These are phyloP conservation scores for Tetranychus piercei DNA, from an alignment of 2,888 invertebrate species.

Conservation along the genomic window DNA sequence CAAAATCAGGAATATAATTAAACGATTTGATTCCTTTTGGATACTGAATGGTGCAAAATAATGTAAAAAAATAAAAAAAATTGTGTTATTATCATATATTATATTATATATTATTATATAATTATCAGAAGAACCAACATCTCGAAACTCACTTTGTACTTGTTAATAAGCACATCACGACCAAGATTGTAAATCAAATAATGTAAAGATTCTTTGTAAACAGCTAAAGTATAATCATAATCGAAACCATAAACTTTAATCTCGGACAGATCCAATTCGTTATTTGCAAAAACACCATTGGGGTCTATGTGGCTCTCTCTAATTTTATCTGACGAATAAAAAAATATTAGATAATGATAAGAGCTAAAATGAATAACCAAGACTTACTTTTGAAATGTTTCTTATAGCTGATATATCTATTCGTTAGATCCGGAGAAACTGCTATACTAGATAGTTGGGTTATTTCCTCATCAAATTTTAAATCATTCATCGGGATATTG, in stretches of 20 bases:
- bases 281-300: conserved; percentile 81
- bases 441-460: background rate
- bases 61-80: conserved; percentile 23
- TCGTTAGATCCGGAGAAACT: background rate
- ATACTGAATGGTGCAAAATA: conserved; percentile 45
- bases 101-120: too few species aligned
- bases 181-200: conserved; percentile 75
- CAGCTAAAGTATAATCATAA: conserved; percentile 92
- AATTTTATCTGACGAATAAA: background rate
- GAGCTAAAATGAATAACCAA: background rate
- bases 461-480: background rate
- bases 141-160: conserved; percentile 50
- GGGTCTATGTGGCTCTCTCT: conserved; percentile 45
- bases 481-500: background rate
- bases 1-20: conserved; percentile 78
- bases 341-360: conserved; percentile 20
- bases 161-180: conserved; percentile 61
- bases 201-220: conserved; percentile 74
- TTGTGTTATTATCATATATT: too few species aligned
- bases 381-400: conserved; percentile 1
- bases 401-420: conserved; percentile 5
- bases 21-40: conserved; percentile 57
- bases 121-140: background rate
- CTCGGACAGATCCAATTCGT: conserved; percentile 73
- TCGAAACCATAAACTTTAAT: conserved; percentile 92